These are phyloP conservation scores for Cyanoramphus novaezelandiae DNA, from an alignment of 2,113 vertebrate species.

Conservation along the genomic window DNA sequence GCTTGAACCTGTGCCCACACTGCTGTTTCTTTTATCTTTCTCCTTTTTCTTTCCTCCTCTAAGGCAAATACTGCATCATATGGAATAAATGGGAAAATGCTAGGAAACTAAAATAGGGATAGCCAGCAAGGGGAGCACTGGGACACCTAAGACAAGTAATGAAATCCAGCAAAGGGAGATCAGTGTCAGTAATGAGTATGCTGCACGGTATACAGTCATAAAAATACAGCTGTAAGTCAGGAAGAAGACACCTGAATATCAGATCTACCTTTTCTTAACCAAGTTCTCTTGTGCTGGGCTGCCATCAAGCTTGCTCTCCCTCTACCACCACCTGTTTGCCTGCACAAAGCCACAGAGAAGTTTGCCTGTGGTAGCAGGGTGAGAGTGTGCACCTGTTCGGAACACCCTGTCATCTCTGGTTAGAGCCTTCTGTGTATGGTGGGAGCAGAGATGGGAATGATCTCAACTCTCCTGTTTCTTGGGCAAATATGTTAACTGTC, in stretches of 20 bases:
- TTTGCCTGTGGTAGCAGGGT: accelerated
- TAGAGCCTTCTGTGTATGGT: neutral
- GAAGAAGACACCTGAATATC: neutral
- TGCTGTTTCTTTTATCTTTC: neutral
- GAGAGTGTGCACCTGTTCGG: accelerated
- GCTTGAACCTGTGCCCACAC: neutral
- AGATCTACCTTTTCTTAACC: neutral
- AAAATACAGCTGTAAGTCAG: neutral
- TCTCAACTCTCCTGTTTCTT: neutral
- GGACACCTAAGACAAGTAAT: neutral
- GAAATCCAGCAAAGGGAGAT: neutral
- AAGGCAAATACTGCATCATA: neutral
- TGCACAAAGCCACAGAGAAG: neutral
- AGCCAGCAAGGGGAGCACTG: neutral
- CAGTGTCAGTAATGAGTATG: neutral
- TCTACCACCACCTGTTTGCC: neutral
- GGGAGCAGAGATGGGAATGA: neutral
- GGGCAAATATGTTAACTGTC: neutral
- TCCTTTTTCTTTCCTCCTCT: neutral
- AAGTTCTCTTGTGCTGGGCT: neutral
- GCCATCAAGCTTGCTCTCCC: neutral
- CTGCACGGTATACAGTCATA: neutral
- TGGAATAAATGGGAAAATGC: neutral
- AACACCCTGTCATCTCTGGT: neutral
- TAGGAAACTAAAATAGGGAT: neutral